phyloP scores from a whole-genome alignment of 35 echinoderm and acorn worm species.

The Patiria miniata region DNA sequence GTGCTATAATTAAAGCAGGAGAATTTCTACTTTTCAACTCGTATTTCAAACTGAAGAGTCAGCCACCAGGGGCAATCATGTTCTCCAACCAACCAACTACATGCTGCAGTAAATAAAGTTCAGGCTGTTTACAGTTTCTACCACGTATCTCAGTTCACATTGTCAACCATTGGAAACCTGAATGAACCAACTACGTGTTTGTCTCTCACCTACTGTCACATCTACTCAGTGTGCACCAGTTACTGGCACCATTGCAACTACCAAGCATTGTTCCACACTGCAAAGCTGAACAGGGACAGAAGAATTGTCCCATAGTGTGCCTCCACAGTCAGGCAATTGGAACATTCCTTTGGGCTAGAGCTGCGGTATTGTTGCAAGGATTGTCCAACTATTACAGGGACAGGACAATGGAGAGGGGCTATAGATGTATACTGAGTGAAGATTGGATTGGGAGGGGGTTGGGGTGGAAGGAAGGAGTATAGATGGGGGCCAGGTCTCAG shows the following conservation, averaged over 20 bases:
- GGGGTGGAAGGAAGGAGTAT: not conserved
- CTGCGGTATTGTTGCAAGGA: not conserved
- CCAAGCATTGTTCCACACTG: not conserved
- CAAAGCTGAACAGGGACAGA: not conserved
- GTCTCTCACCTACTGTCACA: not conserved
- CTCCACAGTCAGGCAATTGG: not conserved
- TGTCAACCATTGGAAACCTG: too few species aligned
- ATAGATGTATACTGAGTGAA: too few species aligned
- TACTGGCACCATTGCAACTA: not conserved
- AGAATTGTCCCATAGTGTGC: not conserved
- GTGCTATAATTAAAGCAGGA: too few species aligned
- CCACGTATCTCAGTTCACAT: too few species aligned
- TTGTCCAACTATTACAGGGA: not conserved
- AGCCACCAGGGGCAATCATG: too few species aligned
- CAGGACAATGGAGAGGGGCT: not conserved
- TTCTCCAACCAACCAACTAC: too few species aligned
- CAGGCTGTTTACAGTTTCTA: too few species aligned
- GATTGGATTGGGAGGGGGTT: too few species aligned
- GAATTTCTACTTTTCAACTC: too few species aligned
- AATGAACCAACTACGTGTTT: not conserved
- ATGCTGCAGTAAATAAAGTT: too few species aligned
- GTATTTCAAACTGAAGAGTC: too few species aligned
- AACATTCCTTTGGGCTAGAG: not conserved
- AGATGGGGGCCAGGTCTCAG: not conserved
- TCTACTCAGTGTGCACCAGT: not conserved